Evolutionary conservation across 1,140 invertebrate species (phyloP), one percentile per base, ranked within the genome.

Genomic region (Rhizoglyphus robini): DNA sequence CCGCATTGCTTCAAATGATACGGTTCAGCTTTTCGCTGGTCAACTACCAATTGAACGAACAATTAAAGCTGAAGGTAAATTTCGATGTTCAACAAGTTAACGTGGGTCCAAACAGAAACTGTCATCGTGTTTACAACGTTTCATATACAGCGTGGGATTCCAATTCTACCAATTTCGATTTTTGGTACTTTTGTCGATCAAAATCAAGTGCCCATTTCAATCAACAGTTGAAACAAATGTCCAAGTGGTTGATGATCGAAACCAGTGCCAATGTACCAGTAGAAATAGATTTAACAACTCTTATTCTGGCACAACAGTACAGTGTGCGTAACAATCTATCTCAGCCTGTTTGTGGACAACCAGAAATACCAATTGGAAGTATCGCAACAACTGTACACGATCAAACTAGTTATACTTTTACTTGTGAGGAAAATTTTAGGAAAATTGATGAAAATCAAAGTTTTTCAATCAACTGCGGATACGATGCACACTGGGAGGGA

Each of bases 11-110:
- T 3, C 63, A 64, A 64, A 48, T 64, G 47, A 30, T 64, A 11
- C 63, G 63, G 1, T 36, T 64, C 18, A 64, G 63, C 51, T 51
- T 64, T 48, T 64, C 63, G 2, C 23, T 64, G n/a, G 63, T 64
- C 1, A 64, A 64, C 32, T 47, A 51, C 25, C 25, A 51, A 1
- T 15, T 38, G 13, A 48, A 64, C 31, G 1, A 4, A 36, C 25
- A 20, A 30, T 3, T 64, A 1, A 13, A n/a, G n/a, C n/a, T n/a
- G 13, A 5, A 15, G 2, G 20, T 20, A 15, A 20, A 49, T 4
- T 64, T 48, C n/a, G 30, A 51, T 3, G 41, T 64, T 27, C n/a
- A n/a, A 18, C 2, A 11, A 5, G 63, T 64, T 1, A n/a, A 2
- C 3, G 46, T 48, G 2, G 51, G 46, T 51, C 63, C 41, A 31